Conservation (phyloP, 1,140 invertebrate species). For the Drusus annulatus region DNA sequence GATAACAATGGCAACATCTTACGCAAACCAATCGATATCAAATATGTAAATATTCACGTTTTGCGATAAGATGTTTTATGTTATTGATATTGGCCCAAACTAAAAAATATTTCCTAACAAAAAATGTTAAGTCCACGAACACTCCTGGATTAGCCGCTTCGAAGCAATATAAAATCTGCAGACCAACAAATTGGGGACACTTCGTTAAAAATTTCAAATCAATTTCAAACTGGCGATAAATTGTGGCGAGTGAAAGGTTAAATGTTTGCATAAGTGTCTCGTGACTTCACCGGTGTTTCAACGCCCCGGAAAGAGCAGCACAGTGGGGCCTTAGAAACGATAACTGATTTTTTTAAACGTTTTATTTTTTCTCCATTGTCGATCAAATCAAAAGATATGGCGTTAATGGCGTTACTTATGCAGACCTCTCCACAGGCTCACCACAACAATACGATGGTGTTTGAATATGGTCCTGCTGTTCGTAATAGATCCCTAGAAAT, state of each 20-base stretch:
- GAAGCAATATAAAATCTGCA: neutral
- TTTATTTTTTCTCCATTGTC: conserved; percentile 50
- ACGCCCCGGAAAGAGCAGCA: neutral
- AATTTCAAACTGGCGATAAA: too few relatives aligned
- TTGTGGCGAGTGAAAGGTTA: neutral
- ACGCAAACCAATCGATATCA: conserved; percentile 4
- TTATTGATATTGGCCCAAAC: conserved; percentile 16
- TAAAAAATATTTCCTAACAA: neutral
- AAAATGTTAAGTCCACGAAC: conserved; percentile 15
- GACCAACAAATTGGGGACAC: neutral
- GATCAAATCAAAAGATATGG: conserved; percentile 52
- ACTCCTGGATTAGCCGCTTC: neutral
- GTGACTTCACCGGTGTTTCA: neutral
- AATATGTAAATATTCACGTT: conserved; percentile 17
- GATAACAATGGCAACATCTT: neutral
- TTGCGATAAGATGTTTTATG: conserved; percentile 2
- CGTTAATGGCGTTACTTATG: conserved; percentile 50
- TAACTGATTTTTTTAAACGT: conserved; percentile 45
- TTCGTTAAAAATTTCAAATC: neutral
- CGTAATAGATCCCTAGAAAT: neutral
- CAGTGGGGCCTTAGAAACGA: conserved; percentile 18
- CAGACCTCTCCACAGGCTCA: conserved; percentile 20
- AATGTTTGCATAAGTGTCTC: neutral
- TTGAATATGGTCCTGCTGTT: conserved; percentile 8
- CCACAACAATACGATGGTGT: conserved; percentile 20